Base-by-base conservation (phyloP, 2,797 vertebrate genomes). In the Parotocinclus haroldoi region DNA sequence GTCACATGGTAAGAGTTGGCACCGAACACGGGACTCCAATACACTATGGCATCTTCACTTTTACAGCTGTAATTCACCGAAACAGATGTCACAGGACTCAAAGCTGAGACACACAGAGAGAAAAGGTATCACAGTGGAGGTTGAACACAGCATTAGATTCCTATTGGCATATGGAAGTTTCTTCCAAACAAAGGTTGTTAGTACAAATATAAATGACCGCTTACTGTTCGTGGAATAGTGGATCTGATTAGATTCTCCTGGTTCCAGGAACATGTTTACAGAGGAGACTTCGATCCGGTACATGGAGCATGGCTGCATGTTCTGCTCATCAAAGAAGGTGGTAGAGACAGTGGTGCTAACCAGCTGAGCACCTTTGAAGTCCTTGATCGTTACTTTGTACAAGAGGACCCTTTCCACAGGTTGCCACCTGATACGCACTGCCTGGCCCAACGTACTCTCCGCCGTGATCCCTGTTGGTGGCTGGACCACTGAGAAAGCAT, bases 281-380 rank as follows among this genome's bases (percentile, higher is more conserved):
- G 91, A 92, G 50, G 79, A 84, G 45, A 92, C 73, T 4, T 76
- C 81, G 81, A 93, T 86, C 63, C 80, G 69, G 74, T 89, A 91
- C 44, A 79, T 73, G 52, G 87, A 81, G 68, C 91, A 92, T 0
- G 89, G 87, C 11, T 75, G 55, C 61, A 91, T 75, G 75, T 72
- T 80, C 0, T 71, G 17, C 27, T 89, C 9, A 1, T 83, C 77
- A 74, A 85, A 10, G 10, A 36, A 49, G 40, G 71, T 80, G 49
- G 44, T 13, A 11, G 50, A 10, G 12, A 63, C 0, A 55, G 60
- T 9, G 0, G 9, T 6, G 13, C 71, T 60, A 0, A 14, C 4
- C 59, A 75, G 0, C 73, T 53, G 11, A 76, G 38, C 11, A 4
- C 69, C 52, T 0, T 13, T 40, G 10, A 72, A 0, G 48, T 80